These are phyloP conservation scores for Mus spretus DNA, from an alignment of 2,797 vertebrate genomes.

Conservation along the genomic window DNA sequence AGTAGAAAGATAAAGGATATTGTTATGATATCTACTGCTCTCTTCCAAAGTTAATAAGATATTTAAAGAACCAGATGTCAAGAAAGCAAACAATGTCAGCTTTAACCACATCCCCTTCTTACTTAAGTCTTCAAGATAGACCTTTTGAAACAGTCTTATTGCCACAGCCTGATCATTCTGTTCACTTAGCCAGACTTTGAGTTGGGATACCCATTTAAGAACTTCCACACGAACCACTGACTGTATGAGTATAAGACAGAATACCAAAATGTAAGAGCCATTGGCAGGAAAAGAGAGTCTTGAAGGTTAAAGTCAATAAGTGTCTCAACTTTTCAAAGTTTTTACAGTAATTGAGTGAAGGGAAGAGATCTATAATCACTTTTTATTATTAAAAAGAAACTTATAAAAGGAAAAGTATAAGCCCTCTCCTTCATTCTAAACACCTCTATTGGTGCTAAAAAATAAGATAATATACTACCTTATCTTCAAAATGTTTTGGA, in stretches of 20 bases:
- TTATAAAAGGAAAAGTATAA: background rate
- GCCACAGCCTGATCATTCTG: background rate
- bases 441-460: background rate
- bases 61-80: background rate
- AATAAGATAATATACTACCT: background rate
- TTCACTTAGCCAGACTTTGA: background rate
- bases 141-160: background rate
- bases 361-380: background rate
- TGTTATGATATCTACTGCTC: background rate
- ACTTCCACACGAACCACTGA: background rate
- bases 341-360: background rate
- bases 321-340: background rate
- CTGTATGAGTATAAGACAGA: rapidly evolving
- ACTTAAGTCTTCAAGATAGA: background rate
- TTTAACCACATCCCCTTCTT: constrained; percentile 10
- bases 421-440: background rate
- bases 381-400: background rate
- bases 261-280: background rate
- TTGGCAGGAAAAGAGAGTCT: background rate
- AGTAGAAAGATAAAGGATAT: background rate
- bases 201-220: background rate
- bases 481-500: constrained; percentile 18
- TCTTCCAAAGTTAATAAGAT: background rate
- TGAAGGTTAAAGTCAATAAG: constrained; percentile 5
- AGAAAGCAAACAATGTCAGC: background rate